Conservation (phyloP, 2,888 invertebrate species). For the Oegoconia quadripuncta region DNA sequence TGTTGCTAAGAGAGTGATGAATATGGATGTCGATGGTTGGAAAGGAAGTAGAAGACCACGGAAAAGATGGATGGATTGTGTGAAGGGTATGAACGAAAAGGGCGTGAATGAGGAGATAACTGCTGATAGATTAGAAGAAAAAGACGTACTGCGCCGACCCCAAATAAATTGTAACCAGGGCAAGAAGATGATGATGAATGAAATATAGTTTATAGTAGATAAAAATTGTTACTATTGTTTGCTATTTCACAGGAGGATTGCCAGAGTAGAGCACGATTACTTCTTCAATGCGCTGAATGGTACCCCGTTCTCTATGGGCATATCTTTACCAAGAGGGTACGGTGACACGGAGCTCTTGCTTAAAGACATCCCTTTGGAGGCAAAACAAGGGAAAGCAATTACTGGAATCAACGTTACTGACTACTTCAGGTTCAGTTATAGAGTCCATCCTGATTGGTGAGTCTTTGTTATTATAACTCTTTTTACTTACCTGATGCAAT, state of each 20-base stretch:
- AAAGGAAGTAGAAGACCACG: too few species aligned
- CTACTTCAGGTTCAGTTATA: constrained; percentile 87
- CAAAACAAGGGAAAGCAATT: constrained; percentile 81
- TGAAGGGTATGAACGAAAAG: too few species aligned
- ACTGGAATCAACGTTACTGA: constrained; percentile 84
- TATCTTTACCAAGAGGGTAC: constrained; percentile 89
- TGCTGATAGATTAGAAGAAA: too few species aligned
- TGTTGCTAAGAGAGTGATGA: too few species aligned
- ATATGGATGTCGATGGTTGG: too few species aligned
- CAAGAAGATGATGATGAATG: too few species aligned
- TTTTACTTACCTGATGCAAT: background rate
- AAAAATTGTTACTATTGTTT: too few species aligned
- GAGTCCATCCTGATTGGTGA: constrained; percentile 92
- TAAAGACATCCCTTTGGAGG: constrained; percentile 86
- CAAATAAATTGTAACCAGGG: too few species aligned
- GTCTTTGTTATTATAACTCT: constrained; percentile 8
- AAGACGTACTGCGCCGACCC: too few species aligned
- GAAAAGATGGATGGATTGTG: too few species aligned
- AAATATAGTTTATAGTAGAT: too few species aligned
- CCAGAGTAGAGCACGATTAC: constrained; percentile 88
- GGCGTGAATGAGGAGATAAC: too few species aligned
- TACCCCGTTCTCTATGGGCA: constrained; percentile 92
- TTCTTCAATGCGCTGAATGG: constrained; percentile 89
- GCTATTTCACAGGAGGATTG: constrained; percentile 78
- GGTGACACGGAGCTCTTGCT: constrained; percentile 88